A percentile compares a stretch with the other conserved stretches of the same genome.
Evolutionary conservation across 2,888 invertebrate genomes (phyloP).

Genomic region (Mythimna albipuncta): DNA sequence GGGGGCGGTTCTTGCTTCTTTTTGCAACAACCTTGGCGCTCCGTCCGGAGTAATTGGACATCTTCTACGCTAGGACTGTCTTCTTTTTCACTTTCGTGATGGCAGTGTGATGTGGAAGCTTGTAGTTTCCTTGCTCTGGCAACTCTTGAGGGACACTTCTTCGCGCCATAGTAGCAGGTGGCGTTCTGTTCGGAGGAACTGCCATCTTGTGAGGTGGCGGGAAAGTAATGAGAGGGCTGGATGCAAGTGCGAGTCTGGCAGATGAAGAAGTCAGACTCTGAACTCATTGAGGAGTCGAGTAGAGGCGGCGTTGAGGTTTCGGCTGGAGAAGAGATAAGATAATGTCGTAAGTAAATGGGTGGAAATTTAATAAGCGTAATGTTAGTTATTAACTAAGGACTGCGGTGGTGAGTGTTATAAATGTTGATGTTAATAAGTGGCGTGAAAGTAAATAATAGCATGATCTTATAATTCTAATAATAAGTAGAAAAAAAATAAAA

Average conservation of each 20-base stretch:
- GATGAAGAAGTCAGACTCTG: conserved; percentile 83
- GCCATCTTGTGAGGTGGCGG: conserved; percentile 75
- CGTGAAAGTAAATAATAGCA: not conserved
- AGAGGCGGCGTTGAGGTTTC: conserved; percentile 86
- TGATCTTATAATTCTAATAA: not conserved
- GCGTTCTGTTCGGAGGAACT: conserved; percentile 67
- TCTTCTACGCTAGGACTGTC: conserved; percentile 83
- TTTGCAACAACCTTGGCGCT: conserved; percentile 80
- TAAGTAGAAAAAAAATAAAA: not conserved
- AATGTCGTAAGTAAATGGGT: not conserved
- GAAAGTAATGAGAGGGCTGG: conserved; percentile 86
- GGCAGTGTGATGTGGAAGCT: conserved; percentile 65
- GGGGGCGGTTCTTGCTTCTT: conserved; percentile 77
- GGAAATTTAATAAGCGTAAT: not conserved
- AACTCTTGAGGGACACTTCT: conserved; percentile 83
- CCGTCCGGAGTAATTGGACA: conserved; percentile 77
- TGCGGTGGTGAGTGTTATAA: not conserved
- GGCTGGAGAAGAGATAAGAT: conserved; percentile 71
- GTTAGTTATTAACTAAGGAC: not conserved
- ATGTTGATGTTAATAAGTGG: not conserved
- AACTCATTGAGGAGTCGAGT: conserved; percentile 77
- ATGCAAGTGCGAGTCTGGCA: conserved; percentile 86
- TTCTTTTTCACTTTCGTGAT: conserved; percentile 79
- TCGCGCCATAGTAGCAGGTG: conserved; percentile 84
- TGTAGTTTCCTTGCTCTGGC: conserved; percentile 77